Conservation (phyloP, 2,888 invertebrate genomes). For the Volucella bombylans region DNA sequence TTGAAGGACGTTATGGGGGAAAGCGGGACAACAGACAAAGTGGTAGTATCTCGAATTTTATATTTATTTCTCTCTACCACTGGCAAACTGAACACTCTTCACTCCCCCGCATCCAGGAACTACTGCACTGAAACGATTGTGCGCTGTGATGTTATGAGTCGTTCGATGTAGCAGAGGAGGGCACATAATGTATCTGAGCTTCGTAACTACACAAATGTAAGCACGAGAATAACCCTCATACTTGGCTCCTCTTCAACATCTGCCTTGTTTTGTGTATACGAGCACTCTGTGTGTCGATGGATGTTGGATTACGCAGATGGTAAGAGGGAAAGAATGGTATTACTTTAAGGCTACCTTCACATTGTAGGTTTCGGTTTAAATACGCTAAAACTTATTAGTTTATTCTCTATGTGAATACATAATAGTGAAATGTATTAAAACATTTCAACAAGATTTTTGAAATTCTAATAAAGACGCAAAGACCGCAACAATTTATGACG, state of each 20-base stretch:
- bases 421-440: too few species aligned
- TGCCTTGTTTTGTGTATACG: conserved; percentile 30
- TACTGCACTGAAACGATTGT: conserved; percentile 67
- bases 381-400: not conserved
- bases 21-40: conserved; percentile 30
- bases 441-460: too few species aligned
- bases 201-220: conserved; percentile 38
- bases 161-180: conserved; percentile 50
- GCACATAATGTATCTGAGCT: conserved; percentile 27
- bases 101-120: conserved; percentile 42
- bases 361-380: not conserved
- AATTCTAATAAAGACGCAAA: too few species aligned
- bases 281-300: conserved; percentile 34
- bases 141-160: conserved; percentile 61
- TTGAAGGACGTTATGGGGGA: conserved; percentile 43
- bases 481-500: too few species aligned
- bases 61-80: conserved; percentile 63
- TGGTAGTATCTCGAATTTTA: conserved; percentile 70
- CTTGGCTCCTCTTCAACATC: conserved; percentile 51
- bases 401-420: too few species aligned
- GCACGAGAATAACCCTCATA: conserved; percentile 60
- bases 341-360: conserved; percentile 55
- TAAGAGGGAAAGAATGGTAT: conserved; percentile 24
- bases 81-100: conserved; percentile 21
- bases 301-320: conserved; percentile 66